phyloP scores from a whole-genome alignment of 2,797 vertebrate genomes.

The Pangasius krempfi region DNA sequence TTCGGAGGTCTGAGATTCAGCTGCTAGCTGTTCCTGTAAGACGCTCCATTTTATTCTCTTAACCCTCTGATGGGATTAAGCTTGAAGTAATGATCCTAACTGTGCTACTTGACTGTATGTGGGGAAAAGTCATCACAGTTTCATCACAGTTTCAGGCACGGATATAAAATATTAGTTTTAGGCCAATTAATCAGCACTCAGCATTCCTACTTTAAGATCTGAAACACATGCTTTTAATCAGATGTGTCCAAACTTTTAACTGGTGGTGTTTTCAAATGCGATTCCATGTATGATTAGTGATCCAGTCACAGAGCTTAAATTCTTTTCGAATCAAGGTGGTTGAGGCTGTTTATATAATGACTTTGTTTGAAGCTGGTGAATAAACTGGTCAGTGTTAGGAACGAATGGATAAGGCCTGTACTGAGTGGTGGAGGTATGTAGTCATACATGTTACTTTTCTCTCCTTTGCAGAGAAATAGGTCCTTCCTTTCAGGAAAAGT shows the following conservation, averaged over 20 bases:
- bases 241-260: background rate
- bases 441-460: constrained; percentile 63
- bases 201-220: background rate
- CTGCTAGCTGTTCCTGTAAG: background rate
- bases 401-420: constrained; percentile 79
- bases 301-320: constrained; percentile 66
- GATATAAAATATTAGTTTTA: background rate
- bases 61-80: background rate
- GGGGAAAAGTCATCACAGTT: background rate
- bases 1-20: background rate
- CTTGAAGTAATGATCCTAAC: background rate
- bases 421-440: constrained; percentile 80
- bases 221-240: background rate
- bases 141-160: background rate
- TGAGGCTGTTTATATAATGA: constrained; percentile 73
- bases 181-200: background rate
- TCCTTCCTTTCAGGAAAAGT: constrained; percentile 67
- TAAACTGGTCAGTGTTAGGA: constrained; percentile 78
- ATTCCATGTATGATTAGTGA: constrained; percentile 46
- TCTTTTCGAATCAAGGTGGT: constrained; percentile 67
- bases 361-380: constrained; percentile 81
- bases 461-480: constrained; percentile 69
- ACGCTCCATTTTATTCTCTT: background rate
- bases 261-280: background rate
- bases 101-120: background rate